phyloP scores from a whole-genome alignment of 2,888 invertebrate genomes.

The Tenthredo mesomela region DNA sequence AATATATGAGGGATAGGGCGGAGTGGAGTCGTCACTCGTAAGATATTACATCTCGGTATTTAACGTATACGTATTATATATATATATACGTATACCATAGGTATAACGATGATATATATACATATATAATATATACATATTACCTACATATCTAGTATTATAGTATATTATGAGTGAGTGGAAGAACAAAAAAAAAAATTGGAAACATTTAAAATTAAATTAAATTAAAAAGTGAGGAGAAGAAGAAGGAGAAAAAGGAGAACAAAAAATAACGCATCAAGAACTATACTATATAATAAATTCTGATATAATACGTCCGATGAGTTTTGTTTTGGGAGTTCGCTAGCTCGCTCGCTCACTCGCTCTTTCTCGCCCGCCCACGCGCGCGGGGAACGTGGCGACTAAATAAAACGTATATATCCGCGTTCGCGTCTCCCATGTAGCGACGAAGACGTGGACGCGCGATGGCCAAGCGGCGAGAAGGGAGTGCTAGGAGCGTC shows the following conservation, averaged over 20 bases:
- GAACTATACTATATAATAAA: neutral
- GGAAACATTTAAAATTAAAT: neutral
- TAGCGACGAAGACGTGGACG: conserved; percentile 51
- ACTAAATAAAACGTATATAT: conserved; percentile 23
- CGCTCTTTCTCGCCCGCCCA: neutral
- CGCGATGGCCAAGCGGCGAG: conserved; percentile 45
- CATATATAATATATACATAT: too few relatives aligned
- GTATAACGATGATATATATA: too few relatives aligned
- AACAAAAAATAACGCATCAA: neutral
- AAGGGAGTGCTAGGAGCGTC: conserved; percentile 71
- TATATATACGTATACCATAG: too few relatives aligned
- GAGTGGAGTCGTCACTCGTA: neutral
- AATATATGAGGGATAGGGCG: neutral
- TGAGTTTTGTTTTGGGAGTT: neutral
- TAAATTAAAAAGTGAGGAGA: neutral
- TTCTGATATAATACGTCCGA: neutral
- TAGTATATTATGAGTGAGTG: too few relatives aligned
- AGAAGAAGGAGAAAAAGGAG: neutral
- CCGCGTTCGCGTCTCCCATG: conserved; percentile 22
- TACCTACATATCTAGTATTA: too few relatives aligned
- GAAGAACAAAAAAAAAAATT: too few relatives aligned
- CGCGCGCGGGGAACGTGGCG: conserved; percentile 2
- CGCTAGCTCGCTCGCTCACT: neutral
- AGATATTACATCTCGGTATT: neutral
- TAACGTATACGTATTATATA: neutral